Evolutionary conservation across 30 jellyfish, hydroid and myxozoan species (phyloP), one percentile per base, ranked within the genome.

Genomic region (Hydra vulgaris): DNA sequence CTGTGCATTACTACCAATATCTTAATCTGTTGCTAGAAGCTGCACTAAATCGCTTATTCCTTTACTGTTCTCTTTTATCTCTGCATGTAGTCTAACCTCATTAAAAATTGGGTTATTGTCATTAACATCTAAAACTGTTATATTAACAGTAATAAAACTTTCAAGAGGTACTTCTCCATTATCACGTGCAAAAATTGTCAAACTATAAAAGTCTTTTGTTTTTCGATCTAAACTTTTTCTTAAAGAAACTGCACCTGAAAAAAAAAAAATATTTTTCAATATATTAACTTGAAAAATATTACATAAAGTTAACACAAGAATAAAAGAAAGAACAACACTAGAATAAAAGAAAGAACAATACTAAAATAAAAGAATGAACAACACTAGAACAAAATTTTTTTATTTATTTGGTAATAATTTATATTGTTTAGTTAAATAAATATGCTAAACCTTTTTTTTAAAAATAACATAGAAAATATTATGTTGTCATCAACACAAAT

Each of bases 1-100:
- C 23, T 82, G 86, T 1, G 88, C 89, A 81, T 90, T 90, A 7
- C 76, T 82, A 18, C 97, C 97, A 16, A 82, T 77, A 81, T 90
- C 97, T 7, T 74, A 27, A 75, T 90, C 97, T 8, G 92, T 77
- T 7, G 97, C 96, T 5, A 16, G 24, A 40, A 86, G 88, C 54
- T 15, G 4, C 21, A 78, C 77, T 53, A 78, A 17, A 7, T 53
- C 53, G 16, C 18, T 27, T 27, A 23, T 18, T 1, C 85, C 85
- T 12, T 61, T 53, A 18, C 23, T 54, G n/a, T 78, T 78, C 54
- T 78, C 85, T 20, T 27, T 4, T n/a, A 78, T 25, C 18, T 61
- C 22, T 1, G 55, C 68, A 25, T 79, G 77, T 53, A 89, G 83
- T 5, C 86, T 81, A 0, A 74, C 17, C 18, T 24, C 72, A 52